Base-by-base conservation (phyloP, 2,113 vertebrate species). In the Siphamia tubifer region DNA sequence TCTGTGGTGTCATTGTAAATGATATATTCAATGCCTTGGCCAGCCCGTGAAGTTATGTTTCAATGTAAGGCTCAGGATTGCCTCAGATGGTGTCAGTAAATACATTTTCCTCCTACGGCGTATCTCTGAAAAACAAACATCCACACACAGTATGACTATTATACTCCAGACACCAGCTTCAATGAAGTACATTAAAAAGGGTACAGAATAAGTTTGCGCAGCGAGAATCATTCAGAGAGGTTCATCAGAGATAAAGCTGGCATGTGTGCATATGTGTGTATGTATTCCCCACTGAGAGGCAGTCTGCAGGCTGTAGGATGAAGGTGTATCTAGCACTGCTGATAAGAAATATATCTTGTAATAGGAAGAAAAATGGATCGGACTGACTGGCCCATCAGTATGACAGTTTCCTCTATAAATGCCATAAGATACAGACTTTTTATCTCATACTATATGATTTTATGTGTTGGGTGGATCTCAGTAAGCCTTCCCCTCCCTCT, bases 41-140 rank as follows among this genome's bases (percentile, higher is more conserved):
- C 39, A 40, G 57, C 34, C 42, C 1, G 3, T 58, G 21, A 31
- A 15, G n/a, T 45, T 47, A 24, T 55, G 45, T 62, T 77, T 64
- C 15, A 58, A 36, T 60, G 44, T 36, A 68, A 63, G 42, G 24
- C 35, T 66, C 28, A 12, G 44, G 69, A 63, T 63, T 68, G 48
- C 38, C 15, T 56, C 56, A 65, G 62, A 82, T 48, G 66, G 17
- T 58, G 58, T 79, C 25, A 56, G 36, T 51, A 64, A 78, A 74
- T 62, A 57, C 6, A 42, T 76, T 78, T 84, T 68, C 28, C 31
- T 51, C 65, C 43, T 6, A 11, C 53, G 4, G 38, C 34, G 15
- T 83, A 74, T 80, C 68, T 83, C 42, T 52, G 47, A 36, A 68
- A 77, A 82, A 76, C 60, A 77, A 80, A 65, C 62, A 65, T 66